Base-by-base conservation (phyloP, 2,113 vertebrate genomes). In the Sciurus niger region DNA sequence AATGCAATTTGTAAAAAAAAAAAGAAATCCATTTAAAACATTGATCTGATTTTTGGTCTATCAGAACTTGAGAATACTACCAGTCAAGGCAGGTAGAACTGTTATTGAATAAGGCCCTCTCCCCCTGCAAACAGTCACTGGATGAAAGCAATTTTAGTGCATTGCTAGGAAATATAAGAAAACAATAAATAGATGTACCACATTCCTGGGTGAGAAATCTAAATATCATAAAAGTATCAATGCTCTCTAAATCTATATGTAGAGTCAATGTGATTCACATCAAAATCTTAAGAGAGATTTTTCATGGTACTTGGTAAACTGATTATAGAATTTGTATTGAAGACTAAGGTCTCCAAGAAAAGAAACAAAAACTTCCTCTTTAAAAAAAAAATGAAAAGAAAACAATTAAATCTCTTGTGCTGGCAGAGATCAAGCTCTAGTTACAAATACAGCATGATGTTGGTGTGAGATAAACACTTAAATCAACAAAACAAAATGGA, bases 271-370 rank as follows among this genome's bases (percentile, higher is more conserved):
- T 73, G 53, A 87, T 89, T 53, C 60, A 78, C 90, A 72, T 85
- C 24, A 96, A 93, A 96, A 73, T 91, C n/a, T 74, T 89, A 93
- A 63, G 20, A 32, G 67, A 93, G 22, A 93, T 85, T 95, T 87
- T 88, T 68, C 12, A 93, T 4, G 30, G 53, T 48, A 73, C 20
- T 85, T 67, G 65, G 90, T 68, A 93, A 90, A 20, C 2, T 67
- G 4, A 91, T 89, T 78, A 63, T 86, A 88, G 76, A 89, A 43
- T 88, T 84, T 88, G 40, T 53, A 65, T 65, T 84, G 58, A 97
- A 82, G 40, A 73, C 24, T 80, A 76, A 80, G 14, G 6, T 48
- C 90, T 51, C 28, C 85, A 89, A 85, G 1, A 85, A 55, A 76
- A 92, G 60, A 86, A 82, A 82, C 11, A 37, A 87, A 58, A 90